Conservation (phyloP, 2,888 invertebrate genomes). For the Nemotelus nigrinus region DNA sequence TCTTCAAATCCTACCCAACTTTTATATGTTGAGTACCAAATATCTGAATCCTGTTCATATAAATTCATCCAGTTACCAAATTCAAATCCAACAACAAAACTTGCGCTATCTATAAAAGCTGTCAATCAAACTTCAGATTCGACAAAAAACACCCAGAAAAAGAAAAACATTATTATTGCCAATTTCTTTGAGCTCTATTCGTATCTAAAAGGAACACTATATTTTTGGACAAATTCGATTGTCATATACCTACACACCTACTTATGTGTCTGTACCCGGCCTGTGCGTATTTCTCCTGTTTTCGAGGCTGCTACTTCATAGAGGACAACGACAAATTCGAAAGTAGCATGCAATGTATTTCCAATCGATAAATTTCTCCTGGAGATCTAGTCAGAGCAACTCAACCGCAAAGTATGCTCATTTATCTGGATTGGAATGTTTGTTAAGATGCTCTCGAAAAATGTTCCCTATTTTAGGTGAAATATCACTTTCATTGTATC, state of each 20-base stretch:
- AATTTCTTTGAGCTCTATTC: conserved; percentile 22
- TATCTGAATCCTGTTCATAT: too few relatives aligned
- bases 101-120: neutral
- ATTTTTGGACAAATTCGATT: neutral
- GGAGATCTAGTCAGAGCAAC: conserved; percentile 3
- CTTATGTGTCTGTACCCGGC: too few relatives aligned
- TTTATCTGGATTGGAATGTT: conserved; percentile 21
- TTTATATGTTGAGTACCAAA: too few relatives aligned
- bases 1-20: too few relatives aligned
- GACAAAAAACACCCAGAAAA: conserved; percentile 11
- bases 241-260: too few relatives aligned
- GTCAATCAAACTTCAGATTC: neutral
- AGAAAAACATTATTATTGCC: conserved; percentile 20
- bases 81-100: too few relatives aligned
- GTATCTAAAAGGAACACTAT: neutral
- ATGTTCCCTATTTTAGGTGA: neutral
- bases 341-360: conserved; percentile 15
- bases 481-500: neutral
- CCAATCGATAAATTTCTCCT: conserved; percentile 21
- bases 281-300: too few relatives aligned
- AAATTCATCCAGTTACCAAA: too few relatives aligned
- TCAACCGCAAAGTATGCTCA: conserved; percentile 30
- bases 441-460: conserved; percentile 28
- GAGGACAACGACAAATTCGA: neutral
- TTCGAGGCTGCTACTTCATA: too few relatives aligned